Evolutionary conservation across 2,113 vertebrate species (phyloP), one percentile per base, ranked within the genome.

Genomic region (Lophius piscatorius): DNA sequence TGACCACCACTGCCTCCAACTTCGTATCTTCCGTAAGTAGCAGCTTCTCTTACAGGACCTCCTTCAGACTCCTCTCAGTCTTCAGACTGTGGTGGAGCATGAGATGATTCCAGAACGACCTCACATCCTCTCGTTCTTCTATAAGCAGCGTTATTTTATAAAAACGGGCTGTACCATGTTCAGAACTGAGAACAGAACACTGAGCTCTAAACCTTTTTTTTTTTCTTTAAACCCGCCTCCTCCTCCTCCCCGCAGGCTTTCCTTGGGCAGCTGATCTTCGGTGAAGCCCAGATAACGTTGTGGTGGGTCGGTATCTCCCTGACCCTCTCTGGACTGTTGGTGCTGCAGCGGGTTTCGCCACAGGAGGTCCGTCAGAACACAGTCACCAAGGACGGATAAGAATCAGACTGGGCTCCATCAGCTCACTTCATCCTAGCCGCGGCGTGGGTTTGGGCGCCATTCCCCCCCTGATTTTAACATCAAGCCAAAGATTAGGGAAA

Each of bases 261-360:
- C 67, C 88, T 98, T 60, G 95, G 95, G 41, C 94, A 91, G 62
- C 49, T 94, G 74, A 87, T 98, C 55, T 98, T 96, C 0, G 89
- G 92, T 48, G 95, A 98, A 83, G 91, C 88, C 0, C 94, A 94
- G 82, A 90, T 92, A 0, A 82, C 90, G 2, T 63, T 97, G 80
- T 97, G 96, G 95, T 98, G 95, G 94, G 87, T 94, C 0, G 95
- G 96, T n/a, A 93, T 96, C 4, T 71, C 92, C 14, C 13, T 95
- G 80, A 96, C 87, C 0, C 92, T 98, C 57, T 93, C 93, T 0
- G 94, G 96, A 22, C 92, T 97, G n/a, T 0, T 91, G 64, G 91
- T 98, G 23, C 90, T 96, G 61, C 94, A 97, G 73, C 90, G 90
- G 51, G 8, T 76, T 33, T 88, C 81, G 2, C 90, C 93, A 1